phyloP scores from a whole-genome alignment of 1,140 invertebrate genomes.

The Nautilus pompilius region DNA sequence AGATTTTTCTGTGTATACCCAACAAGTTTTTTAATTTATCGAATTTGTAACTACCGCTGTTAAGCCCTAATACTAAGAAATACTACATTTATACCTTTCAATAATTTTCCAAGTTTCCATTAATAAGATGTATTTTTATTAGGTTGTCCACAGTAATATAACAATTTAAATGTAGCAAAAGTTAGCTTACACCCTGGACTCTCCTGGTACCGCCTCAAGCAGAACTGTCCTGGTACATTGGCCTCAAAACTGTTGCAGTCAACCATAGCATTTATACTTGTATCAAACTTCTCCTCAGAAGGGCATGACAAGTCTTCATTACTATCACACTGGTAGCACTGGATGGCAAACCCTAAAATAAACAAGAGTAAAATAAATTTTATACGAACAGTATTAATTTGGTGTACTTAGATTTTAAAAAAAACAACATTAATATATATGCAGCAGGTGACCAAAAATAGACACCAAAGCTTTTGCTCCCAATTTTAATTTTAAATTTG shows the following conservation, averaged over 20 bases:
- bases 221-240: slow-evolving; percentile 52
- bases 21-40: not conserved
- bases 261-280: slow-evolving; percentile 49
- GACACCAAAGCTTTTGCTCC: too few relatives aligned
- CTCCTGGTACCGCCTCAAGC: slow-evolving; percentile 54
- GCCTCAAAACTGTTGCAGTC: slow-evolving; percentile 55
- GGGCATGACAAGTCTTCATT: slow-evolving; percentile 54
- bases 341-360: slow-evolving; percentile 44
- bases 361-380: not conserved
- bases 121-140: not conserved
- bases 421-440: too few relatives aligned
- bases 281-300: slow-evolving; percentile 44
- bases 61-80: not conserved
- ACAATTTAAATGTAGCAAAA: not conserved
- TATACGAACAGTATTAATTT: not conserved
- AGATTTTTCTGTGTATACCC: not conserved
- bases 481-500: too few relatives aligned
- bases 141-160: not conserved
- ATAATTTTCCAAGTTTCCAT: too few relatives aligned
- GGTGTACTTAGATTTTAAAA: too few relatives aligned
- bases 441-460: too few relatives aligned
- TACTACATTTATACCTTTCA: not conserved
- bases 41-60: not conserved
- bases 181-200: slow-evolving; percentile 53
- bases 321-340: slow-evolving; percentile 57